Conservation (phyloP, 2,888 invertebrate genomes). For the Mythimna impura region DNA sequence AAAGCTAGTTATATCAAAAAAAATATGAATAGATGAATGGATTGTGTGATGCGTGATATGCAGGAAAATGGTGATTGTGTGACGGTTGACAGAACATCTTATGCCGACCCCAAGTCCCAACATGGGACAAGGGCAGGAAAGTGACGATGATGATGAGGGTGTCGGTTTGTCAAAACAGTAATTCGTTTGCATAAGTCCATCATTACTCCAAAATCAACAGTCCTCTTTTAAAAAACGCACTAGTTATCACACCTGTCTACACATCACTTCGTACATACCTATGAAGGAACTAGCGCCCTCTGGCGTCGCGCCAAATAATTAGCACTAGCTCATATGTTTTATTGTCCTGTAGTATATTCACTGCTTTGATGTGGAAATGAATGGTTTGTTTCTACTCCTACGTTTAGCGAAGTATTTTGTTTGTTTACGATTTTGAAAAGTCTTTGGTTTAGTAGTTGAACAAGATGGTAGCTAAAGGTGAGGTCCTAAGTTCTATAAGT, state of each 20-base stretch:
- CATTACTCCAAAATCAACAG: neutral
- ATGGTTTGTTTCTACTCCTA: slow-evolving; percentile 19
- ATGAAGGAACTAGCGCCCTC: slow-evolving; percentile 30
- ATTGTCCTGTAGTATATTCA: slow-evolving; percentile 42
- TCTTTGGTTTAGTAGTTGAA: neutral
- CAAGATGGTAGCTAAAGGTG: neutral
- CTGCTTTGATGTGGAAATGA: slow-evolving; percentile 52
- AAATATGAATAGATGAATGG: no score
- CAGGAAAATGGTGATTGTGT: no score
- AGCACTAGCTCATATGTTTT: slow-evolving; percentile 50
- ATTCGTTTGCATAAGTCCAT: no score
- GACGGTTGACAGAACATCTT: no score
- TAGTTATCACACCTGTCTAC: slow-evolving; percentile 22
- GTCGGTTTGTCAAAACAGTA: no score
- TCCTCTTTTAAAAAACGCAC: neutral
- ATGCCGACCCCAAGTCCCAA: no score
- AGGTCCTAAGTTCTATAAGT: neutral
- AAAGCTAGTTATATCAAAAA: no score
- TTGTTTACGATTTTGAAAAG: slow-evolving; percentile 1
- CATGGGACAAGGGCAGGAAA: no score
- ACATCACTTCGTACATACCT: slow-evolving; percentile 3
- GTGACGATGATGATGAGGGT: no score
- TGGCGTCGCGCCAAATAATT: slow-evolving; percentile 61
- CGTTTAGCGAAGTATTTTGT: slow-evolving; percentile 19
- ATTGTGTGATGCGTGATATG: no score